Percentiles rank a stretch among this genome's conserved stretches.
Evolutionary conservation across 2,797 vertebrate genomes (phyloP).

Genomic region (Mormyrus hasselquistii): DNA sequence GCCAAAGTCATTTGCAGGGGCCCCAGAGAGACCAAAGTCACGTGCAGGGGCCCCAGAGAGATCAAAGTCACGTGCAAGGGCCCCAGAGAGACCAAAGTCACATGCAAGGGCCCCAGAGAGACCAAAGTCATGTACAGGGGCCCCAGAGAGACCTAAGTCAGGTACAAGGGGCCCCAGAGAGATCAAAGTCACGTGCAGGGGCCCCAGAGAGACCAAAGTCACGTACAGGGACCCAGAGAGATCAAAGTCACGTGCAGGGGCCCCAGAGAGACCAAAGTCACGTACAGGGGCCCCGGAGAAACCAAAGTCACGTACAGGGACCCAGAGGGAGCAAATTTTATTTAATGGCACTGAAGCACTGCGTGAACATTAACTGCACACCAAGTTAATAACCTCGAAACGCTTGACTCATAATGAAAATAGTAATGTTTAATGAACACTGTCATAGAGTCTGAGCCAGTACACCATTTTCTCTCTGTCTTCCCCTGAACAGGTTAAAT

Average conservation of each 20-base stretch:
- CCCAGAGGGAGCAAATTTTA: neutral
- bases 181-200: neutral
- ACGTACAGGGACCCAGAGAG: neutral
- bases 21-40: neutral
- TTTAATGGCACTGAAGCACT: neutral
- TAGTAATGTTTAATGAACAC: neutral
- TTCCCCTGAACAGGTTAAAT: neutral
- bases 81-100: neutral
- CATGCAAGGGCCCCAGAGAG: neutral
- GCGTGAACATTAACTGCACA: neutral
- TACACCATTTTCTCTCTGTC: neutral
- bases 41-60: neutral
- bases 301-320: no score
- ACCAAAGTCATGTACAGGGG: neutral
- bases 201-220: neutral
- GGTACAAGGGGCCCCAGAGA: neutral
- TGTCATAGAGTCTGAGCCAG: neutral
- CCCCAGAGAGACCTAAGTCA: neutral
- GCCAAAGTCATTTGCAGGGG: neutral
- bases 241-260: neutral
- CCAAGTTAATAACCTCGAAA: neutral
- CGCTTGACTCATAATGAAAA: neutral
- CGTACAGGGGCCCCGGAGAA: neutral
- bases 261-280: neutral
- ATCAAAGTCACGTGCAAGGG: neutral